Base-by-base conservation (phyloP, 2,888 invertebrate species). In the Stenotaenia linearis region DNA sequence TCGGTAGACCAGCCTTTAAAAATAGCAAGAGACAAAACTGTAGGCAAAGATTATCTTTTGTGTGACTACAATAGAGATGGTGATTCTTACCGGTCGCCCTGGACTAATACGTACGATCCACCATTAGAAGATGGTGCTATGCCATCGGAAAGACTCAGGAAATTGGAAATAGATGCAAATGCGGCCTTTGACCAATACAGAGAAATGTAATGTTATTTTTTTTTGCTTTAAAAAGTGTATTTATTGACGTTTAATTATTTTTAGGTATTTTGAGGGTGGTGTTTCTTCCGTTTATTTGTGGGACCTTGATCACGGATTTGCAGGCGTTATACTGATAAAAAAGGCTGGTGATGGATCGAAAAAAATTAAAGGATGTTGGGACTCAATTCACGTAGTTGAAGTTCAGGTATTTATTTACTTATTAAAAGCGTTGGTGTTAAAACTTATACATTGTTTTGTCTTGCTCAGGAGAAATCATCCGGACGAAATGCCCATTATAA, bases 61-160 rank as follows among this genome's bases (percentile, higher is more conserved):
- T 99, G 99, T 87, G 99, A 99, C 88, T 99, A 99, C 86, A 99
- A 99, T 88, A 91, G 99, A 83, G 99, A 99, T 87, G 98, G 98
- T 25, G 99, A 99, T 88, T 98, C 97, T 0, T 98, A 98, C 88
- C 91, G 95, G 91, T 99, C 98, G 23, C 98, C 98, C 0, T 98
- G 98, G 98, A 98, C 97, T 83, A 99, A 99, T 87, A 93, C 94
- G 0, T 99, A 99, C 85, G 96, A 98, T 86, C 99, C 99, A 18
- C 95, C 97, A 0, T 88, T 99, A 82, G 98, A 98, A 87, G 99
- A 99, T 89, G 99, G 98, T 1, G 96, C 97, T 18, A 93, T 98
- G 93, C 99, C 99, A 15, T 97, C 98, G 18, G 98, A 99, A 85
- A 91, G 94, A 84, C 89, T 99, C 84, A 90, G 99, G 81, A 96